Conservation (phyloP, 2,113 vertebrate species). For the Amazona vittata region DNA sequence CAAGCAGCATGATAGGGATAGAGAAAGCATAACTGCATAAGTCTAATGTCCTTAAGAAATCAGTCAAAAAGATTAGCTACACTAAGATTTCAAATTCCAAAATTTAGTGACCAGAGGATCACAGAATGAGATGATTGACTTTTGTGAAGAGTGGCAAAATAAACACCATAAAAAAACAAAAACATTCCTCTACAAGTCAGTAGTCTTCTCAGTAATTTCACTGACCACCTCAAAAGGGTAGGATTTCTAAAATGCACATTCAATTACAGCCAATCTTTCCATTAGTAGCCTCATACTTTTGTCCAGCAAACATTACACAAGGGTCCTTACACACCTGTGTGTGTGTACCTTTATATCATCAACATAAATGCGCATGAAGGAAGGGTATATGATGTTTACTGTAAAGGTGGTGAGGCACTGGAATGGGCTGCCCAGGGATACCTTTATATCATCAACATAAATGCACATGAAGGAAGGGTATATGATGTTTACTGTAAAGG, state of each 20-base stretch:
- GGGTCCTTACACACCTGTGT: background rate
- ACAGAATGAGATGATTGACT: background rate
- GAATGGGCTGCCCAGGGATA: too few species aligned
- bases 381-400: background rate
- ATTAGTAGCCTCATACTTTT: background rate
- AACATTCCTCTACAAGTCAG: background rate
- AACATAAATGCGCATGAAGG: background rate
- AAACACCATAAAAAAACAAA: background rate
- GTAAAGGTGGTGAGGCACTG: too few species aligned
- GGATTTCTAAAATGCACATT: background rate
- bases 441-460: too few species aligned
- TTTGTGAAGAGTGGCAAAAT: background rate
- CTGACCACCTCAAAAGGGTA: background rate
- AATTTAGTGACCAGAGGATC: background rate
- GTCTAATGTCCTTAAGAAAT: background rate
- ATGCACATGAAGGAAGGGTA: background rate
- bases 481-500: too few species aligned
- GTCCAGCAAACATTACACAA: background rate
- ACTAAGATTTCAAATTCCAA: background rate
- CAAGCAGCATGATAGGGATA: background rate
- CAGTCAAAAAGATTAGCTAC: background rate
- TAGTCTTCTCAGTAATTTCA: background rate
- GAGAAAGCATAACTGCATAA: background rate
- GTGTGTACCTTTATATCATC: rapidly evolving
- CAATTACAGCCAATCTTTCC: background rate